Evolutionary conservation across 2,797 vertebrate species (phyloP).

Genomic region (Cirrhinus mrigala): DNA sequence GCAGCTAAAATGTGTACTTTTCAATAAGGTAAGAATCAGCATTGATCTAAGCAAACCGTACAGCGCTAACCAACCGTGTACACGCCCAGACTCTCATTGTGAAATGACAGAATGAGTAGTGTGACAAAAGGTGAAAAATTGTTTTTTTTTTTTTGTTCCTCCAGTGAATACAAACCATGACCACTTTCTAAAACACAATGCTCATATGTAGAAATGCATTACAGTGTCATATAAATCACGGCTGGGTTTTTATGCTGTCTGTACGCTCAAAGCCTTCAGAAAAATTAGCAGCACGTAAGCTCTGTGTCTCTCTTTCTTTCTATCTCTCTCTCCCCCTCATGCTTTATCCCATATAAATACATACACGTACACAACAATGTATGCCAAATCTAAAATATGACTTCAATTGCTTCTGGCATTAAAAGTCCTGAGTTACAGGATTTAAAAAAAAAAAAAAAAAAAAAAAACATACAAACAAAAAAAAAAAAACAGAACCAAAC

Average conservation of each 20-base stretch:
- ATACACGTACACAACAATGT: background rate
- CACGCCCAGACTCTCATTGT: conserved; percentile 54
- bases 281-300: background rate
- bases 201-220: conserved; percentile 38
- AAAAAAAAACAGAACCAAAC: background rate
- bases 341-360: background rate
- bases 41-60: conserved; percentile 73
- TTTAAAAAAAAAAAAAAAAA: background rate
- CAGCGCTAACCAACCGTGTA: conserved; percentile 43
- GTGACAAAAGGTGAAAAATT: conserved; percentile 47
- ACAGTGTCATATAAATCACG: conserved; percentile 42
- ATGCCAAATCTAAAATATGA: background rate
- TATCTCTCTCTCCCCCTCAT: background rate
- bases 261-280: background rate
- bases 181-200: conserved; percentile 46
- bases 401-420: background rate
- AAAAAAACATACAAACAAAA: background rate
- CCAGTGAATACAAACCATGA: conserved; percentile 4
- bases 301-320: background rate
- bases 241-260: conserved; percentile 13
- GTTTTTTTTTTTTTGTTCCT: conserved; percentile 32
- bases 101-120: conserved; percentile 44
- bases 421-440: background rate
- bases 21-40: conserved; percentile 67
- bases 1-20: conserved; percentile 68